These are phyloP conservation scores for Clupea harengus DNA, from an alignment of 2,113 vertebrate species.

Conservation along the genomic window DNA sequence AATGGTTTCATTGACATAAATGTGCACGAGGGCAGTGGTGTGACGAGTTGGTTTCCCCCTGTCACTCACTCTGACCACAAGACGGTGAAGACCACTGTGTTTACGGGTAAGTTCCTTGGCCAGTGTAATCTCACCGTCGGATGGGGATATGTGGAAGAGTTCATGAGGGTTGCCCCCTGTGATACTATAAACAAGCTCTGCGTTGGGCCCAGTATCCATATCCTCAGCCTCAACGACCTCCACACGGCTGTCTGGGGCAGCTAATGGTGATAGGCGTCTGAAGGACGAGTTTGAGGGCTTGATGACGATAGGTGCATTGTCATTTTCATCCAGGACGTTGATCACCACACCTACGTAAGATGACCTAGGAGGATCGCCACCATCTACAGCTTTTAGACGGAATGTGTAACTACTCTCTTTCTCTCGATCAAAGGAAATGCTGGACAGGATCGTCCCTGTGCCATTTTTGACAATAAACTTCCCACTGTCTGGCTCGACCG, in stretches of 20 bases:
- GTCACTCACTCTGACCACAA: constrained; percentile 94
- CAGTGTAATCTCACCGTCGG: constrained; percentile 90
- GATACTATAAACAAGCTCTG: constrained; percentile 89
- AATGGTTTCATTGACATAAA: constrained; percentile 95
- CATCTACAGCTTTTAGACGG: constrained; percentile 90
- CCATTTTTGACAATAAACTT: constrained; percentile 98
- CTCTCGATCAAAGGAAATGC: constrained; percentile 95
- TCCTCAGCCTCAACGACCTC: constrained; percentile 93
- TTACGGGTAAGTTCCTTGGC: constrained; percentile 92
- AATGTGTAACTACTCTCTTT: constrained; percentile 98
- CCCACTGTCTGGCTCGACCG: constrained; percentile 91
- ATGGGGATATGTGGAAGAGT: constrained; percentile 90
- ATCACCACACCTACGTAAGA: constrained; percentile 95
- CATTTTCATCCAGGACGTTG: constrained; percentile 96
- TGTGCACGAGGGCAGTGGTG: constrained; percentile 90
- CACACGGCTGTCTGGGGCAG: constrained; percentile 87
- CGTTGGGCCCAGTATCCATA: constrained; percentile 89
- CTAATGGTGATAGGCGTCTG: constrained; percentile 83
- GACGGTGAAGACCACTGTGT: constrained; percentile 90
- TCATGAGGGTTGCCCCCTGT: constrained; percentile 92
- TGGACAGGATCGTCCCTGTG: constrained; percentile 95
- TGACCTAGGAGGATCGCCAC: constrained; percentile 90
- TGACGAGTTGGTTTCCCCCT: constrained; percentile 89
- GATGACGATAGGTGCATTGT: constrained; percentile 93
- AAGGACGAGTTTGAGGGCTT: constrained; percentile 94